phyloP scores from a whole-genome alignment of 2,113 vertebrate genomes.

The Oreotrochilus melanogaster region DNA sequence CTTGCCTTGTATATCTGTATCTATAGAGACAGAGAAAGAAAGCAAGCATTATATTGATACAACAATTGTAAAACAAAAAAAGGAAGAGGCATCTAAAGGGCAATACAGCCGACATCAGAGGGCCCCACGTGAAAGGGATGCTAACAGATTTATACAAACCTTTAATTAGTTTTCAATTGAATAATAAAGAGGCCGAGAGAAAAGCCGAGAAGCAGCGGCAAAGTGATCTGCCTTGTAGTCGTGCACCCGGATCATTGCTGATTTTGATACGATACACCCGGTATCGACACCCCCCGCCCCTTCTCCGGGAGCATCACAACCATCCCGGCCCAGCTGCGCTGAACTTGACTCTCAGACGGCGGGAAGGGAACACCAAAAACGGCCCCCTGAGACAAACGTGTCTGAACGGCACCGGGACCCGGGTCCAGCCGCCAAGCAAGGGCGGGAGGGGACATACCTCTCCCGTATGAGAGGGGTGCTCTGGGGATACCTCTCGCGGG shows the following conservation, averaged over 20 bases:
- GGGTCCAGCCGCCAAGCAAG: too few relatives aligned
- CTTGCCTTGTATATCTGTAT: conserved; percentile 83
- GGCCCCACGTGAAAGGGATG: conserved; percentile 71
- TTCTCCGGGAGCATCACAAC: too few relatives aligned
- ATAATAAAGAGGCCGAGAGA: conserved; percentile 70
- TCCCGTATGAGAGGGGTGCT: too few relatives aligned
- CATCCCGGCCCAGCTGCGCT: not conserved
- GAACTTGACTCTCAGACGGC: not conserved
- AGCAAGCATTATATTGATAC: conserved; percentile 83
- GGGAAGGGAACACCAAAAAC: not conserved
- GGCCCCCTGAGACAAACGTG: too few relatives aligned
- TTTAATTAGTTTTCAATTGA: conserved; percentile 83
- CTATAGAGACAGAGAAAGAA: conserved; percentile 86
- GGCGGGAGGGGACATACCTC: too few relatives aligned
- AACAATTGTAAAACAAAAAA: conserved; percentile 83
- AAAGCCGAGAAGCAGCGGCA: conserved; percentile 26
- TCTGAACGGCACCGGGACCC: not conserved
- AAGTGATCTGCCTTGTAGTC: conserved; percentile 11
- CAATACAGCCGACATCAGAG: conserved; percentile 77
- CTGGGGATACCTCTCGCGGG: accelerated
- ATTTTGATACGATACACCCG: accelerated
- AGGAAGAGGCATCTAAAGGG: conserved; percentile 82
- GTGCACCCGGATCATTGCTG: not conserved
- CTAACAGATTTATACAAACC: conserved; percentile 78
- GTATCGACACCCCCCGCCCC: accelerated